Conservation (phyloP, 2,113 vertebrate genomes). For the Cyrtonyx montezumae region DNA sequence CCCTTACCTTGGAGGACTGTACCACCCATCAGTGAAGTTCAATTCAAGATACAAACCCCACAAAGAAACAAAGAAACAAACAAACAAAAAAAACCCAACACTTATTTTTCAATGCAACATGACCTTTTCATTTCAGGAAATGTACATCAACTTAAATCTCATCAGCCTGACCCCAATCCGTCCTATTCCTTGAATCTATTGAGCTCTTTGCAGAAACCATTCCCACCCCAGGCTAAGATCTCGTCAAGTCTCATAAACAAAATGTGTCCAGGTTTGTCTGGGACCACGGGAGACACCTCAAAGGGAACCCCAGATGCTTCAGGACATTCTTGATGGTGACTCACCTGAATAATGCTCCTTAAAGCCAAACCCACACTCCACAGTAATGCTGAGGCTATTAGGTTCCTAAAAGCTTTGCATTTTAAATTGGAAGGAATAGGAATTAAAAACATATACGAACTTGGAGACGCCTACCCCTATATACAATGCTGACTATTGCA, state of each 20-base stretch:
- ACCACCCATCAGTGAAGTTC: not conserved
- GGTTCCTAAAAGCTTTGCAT: not conserved
- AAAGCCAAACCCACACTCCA: not conserved
- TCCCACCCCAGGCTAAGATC: constrained; percentile 35
- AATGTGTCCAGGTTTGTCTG: not conserved
- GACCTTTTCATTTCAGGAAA: constrained; percentile 64
- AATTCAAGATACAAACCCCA: constrained; percentile 8
- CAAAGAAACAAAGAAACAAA: not conserved
- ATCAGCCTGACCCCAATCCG: constrained; percentile 72
- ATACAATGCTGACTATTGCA: not conserved
- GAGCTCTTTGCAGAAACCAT: constrained; percentile 4
- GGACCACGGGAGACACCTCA: not conserved
- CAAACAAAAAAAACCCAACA: not conserved
- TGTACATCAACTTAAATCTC: constrained; percentile 43
- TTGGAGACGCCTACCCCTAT: not conserved
- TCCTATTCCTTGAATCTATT: not conserved
- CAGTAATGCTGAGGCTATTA: not conserved
- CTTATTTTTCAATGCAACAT: constrained; percentile 18
- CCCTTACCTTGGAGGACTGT: not conserved
- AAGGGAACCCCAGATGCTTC: constrained; percentile 8
- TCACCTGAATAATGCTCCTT: fast-evolving
- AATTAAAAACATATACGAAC: not conserved
- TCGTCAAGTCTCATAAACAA: constrained; percentile 50
- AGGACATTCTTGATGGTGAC: not conserved
- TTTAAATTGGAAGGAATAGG: not conserved